Evolutionary conservation across 2,888 invertebrate genomes (phyloP), one percentile per base, ranked within the genome.

Genomic region (Salticus scenicus): DNA sequence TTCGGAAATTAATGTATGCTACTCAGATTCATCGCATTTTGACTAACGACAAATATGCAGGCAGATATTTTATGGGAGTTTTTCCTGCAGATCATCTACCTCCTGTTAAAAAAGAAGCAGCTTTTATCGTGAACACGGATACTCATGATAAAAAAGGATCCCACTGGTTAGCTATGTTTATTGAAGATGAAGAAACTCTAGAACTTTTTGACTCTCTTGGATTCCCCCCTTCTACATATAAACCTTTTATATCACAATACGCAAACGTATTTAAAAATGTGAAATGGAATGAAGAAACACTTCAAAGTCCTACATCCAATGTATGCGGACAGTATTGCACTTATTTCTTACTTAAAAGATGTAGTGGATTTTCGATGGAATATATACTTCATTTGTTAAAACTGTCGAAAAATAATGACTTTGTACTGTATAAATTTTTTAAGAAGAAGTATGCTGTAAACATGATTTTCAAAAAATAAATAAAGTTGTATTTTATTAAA

Each of bases 141-240:
- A 5, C 7, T 0, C 33, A 67, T n/a, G 33, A 33, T 33, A 37
- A 75, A n/a, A 28, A 41, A 0, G 80, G 87, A 20, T 41, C 69
- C 0, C 87, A 87, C 37, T 87, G 84, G 84, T 27, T 84, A 12
- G 78, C 77, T 0, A 47, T 84, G 4, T 85, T 67, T 33, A 10
- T 31, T 24, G n/a, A 75, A 47, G 41, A 71, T n/a, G 33, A 76
- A 0, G n/a, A 31, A 17, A 47, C 28, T 12, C 20, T 64, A 4
- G 76, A 80, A 17, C 77, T 83, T 14, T 84, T 87, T 24, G 63
- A 85, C 37, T 77, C 69, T 17, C 85, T 74, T n/a, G 85, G 77
- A 24, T 24, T 75, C 4, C 76, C 84, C 7, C 76, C 84, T 0
- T 27, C 42, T 27, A 24, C 20, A 20, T 82, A 75, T 47, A 69